Evolutionary conservation across 92 coral and sea anemone genomes (phyloP).

Genomic region (Chrysogorgia sp.): DNA sequence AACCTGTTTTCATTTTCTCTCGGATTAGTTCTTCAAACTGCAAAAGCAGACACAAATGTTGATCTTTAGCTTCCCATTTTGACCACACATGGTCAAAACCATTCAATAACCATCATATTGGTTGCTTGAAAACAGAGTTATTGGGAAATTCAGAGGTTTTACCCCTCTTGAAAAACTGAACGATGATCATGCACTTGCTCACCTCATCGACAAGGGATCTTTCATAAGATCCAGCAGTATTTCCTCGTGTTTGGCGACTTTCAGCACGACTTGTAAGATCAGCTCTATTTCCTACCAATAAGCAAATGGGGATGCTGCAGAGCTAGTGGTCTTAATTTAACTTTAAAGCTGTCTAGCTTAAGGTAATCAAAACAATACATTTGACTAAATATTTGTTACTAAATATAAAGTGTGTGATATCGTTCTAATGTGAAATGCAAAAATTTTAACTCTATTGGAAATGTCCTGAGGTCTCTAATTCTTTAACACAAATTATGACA

Average conservation of each 20-base stretch:
- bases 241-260: conserved; percentile 85
- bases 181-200: not conserved
- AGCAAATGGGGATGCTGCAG: not conserved
- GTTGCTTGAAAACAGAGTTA: too few species aligned
- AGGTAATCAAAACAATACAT: too few species aligned
- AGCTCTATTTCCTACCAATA: conserved; percentile 63
- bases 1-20: conserved; percentile 94
- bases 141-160: too few species aligned
- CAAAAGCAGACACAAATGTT: not conserved
- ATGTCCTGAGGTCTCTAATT: too few species aligned
- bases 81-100: not conserved
- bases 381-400: too few species aligned
- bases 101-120: not conserved
- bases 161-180: not conserved
- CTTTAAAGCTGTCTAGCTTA: too few species aligned
- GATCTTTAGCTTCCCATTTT: not conserved
- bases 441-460: too few species aligned
- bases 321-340: too few species aligned
- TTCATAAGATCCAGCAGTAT: conserved; percentile 85
- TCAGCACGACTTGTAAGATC: conserved; percentile 93
- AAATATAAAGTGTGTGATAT: too few species aligned
- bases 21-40: conserved; percentile 70
- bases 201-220: conserved; percentile 93
- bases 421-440: too few species aligned
- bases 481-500: too few species aligned